phyloP scores from a whole-genome alignment of 2,113 vertebrate species.

The Desmodus rotundus region DNA sequence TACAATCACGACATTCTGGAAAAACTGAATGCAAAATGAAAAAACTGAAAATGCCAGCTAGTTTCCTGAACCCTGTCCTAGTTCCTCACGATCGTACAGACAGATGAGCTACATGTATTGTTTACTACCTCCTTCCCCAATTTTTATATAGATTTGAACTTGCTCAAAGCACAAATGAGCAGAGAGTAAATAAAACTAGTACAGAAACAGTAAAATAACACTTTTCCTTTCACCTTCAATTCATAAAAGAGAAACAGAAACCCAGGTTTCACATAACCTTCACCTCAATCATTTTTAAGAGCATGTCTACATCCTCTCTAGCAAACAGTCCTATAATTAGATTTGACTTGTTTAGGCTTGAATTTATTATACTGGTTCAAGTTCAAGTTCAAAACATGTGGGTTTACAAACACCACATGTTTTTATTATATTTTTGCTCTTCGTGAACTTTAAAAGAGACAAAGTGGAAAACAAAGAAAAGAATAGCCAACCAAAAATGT shows the following conservation, averaged over 20 bases:
- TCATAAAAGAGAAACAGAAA: background rate
- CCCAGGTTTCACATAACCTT: background rate
- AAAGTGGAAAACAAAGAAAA: background rate
- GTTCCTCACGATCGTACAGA: background rate
- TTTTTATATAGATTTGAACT: background rate
- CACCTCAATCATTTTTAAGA: background rate
- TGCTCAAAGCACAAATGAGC: background rate
- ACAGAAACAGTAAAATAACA: background rate
- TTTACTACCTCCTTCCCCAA: background rate
- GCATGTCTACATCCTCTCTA: background rate
- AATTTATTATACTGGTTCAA: background rate
- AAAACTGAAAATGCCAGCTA: background rate
- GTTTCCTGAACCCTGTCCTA: background rate
- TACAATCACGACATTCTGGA: background rate
- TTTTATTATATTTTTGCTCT: background rate
- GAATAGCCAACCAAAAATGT: background rate
- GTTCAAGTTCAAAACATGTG: no score
- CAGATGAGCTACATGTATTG: background rate
- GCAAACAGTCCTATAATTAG: slow-evolving; percentile 18
- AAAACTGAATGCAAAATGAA: background rate
- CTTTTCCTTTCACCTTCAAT: background rate
- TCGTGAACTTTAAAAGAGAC: background rate
- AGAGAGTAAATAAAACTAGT: background rate
- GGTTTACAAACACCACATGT: background rate
- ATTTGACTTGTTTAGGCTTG: slow-evolving; percentile 12